Evolutionary conservation across 2,888 invertebrate species (phyloP).

Genomic region (Synanthedon myopaeformis): DNA sequence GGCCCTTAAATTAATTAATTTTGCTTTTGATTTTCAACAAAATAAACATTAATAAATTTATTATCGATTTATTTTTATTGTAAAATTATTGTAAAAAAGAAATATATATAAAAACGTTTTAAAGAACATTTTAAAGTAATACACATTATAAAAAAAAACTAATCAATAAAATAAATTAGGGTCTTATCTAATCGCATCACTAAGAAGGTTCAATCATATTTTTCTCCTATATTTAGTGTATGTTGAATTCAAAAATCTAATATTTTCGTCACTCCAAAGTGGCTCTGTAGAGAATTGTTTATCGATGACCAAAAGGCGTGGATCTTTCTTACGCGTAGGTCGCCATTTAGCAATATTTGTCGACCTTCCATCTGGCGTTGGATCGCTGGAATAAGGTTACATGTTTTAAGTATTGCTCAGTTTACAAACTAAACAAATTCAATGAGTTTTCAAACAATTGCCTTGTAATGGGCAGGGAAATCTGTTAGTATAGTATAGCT

Average conservation of each 20-base stretch:
- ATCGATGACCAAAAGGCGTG: constrained; percentile 33
- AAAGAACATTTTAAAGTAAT: no score
- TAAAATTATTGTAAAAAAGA: no score
- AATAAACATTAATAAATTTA: no score
- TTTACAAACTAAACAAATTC: no score
- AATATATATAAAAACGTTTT: no score
- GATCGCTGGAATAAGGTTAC: constrained; percentile 32
- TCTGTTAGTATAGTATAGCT: no score
- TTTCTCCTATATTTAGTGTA: constrained; percentile 48
- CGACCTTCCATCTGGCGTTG: constrained; percentile 25
- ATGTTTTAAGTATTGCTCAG: neutral
- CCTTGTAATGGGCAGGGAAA: no score
- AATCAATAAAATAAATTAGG: neutral
- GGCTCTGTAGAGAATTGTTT: constrained; percentile 24
- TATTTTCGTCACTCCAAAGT: constrained; percentile 32
- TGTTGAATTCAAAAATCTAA: constrained; percentile 42
- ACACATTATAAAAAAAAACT: no score
- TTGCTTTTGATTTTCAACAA: no score
- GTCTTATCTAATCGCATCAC: neutral
- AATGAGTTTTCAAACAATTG: no score
- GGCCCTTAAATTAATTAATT: no score
- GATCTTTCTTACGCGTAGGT: constrained; percentile 21
- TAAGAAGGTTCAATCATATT: constrained; percentile 4
- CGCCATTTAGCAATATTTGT: constrained; percentile 29
- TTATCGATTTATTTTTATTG: no score